Conservation (phyloP, 2,797 vertebrate genomes). For the Hemitrygon akajei region DNA sequence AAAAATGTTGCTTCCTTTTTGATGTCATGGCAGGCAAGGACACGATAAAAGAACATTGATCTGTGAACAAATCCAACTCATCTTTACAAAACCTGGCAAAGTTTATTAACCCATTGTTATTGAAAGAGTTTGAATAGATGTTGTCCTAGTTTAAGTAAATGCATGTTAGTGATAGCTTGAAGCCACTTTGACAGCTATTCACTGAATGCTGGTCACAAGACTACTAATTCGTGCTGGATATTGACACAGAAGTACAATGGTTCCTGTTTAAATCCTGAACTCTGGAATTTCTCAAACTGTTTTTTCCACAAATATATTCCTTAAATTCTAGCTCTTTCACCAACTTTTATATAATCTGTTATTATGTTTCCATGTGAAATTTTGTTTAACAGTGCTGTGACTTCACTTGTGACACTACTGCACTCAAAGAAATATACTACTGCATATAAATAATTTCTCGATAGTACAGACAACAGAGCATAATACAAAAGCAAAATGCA, state of each 20-base stretch:
- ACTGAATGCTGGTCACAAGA: background rate
- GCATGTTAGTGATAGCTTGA: background rate
- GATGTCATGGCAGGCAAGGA: background rate
- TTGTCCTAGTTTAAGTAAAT: constrained; percentile 18
- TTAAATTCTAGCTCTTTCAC: background rate
- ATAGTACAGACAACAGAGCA: background rate
- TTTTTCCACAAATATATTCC: background rate
- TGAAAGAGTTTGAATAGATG: background rate
- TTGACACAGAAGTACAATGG: background rate
- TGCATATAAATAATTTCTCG: background rate
- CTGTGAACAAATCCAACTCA: background rate
- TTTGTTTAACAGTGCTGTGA: background rate
- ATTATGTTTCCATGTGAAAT: background rate
- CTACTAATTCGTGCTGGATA: background rate
- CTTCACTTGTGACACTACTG: background rate
- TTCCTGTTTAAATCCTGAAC: background rate
- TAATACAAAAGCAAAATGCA: background rate
- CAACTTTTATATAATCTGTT: background rate
- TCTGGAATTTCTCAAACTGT: background rate
- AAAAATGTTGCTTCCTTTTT: background rate
- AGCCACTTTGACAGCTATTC: background rate
- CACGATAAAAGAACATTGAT: background rate
- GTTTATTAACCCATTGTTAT: constrained; percentile 11
- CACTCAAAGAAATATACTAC: background rate
- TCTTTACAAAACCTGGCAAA: background rate